Conservation (phyloP, 2,888 invertebrate genomes). For the Aquatica leii region DNA sequence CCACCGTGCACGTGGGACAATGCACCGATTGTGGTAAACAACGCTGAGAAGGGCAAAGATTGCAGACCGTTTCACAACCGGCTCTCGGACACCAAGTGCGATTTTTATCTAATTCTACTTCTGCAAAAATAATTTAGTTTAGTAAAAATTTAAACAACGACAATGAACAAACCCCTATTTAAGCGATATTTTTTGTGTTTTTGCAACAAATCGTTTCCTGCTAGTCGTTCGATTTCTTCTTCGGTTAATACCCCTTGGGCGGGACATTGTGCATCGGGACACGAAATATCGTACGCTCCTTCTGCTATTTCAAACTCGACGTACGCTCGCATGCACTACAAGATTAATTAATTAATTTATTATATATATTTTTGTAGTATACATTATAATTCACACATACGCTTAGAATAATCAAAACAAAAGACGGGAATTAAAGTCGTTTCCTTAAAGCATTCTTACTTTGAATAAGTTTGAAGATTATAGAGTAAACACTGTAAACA, state of each 20-base stretch:
- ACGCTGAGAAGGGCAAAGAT: constrained; percentile 55
- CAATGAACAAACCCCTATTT: constrained; percentile 75
- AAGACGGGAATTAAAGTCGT: no score
- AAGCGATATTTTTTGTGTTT: constrained; percentile 88
- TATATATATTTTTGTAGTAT: no score
- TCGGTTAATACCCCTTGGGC: constrained; percentile 79
- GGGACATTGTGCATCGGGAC: constrained; percentile 87
- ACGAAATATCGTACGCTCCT: constrained; percentile 91
- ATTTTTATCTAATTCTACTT: constrained; percentile 91
- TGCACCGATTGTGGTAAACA: constrained; percentile 69
- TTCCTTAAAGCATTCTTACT: no score
- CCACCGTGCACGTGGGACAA: constrained; percentile 84
- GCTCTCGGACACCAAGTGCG: constrained; percentile 95
- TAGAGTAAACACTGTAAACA: no score
- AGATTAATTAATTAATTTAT: no score
- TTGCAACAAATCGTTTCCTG: constrained; percentile 75
- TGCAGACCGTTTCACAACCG: constrained; percentile 92
- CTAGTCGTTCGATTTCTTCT: constrained; percentile 79
- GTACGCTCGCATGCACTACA: constrained; percentile 83
- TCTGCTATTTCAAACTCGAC: constrained; percentile 89
- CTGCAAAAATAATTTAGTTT: no score
- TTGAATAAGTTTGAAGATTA: no score
- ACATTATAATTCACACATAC: no score
- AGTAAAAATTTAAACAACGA: no score
- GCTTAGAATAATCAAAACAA: no score